A percentile compares a stretch with the other conserved stretches of the same genome.
Evolutionary conservation across 2,797 vertebrate species (phyloP).

Genomic region (Picus viridis): DNA sequence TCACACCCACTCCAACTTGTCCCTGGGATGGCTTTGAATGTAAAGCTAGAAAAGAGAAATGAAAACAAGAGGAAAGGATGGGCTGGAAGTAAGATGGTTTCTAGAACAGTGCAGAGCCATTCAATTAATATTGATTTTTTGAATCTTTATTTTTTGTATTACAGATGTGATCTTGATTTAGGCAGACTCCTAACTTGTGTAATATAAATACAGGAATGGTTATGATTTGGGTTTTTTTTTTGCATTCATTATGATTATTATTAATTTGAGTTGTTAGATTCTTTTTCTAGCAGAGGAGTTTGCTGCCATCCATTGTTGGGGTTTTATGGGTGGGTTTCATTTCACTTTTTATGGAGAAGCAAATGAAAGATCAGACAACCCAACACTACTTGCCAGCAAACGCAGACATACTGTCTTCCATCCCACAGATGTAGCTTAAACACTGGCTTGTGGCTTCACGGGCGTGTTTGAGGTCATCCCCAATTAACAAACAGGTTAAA

Average conservation of each 20-base stretch:
- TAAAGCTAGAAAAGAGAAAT: neutral
- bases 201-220: neutral
- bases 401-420: neutral
- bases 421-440: neutral
- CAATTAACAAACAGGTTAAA: neutral
- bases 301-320: neutral
- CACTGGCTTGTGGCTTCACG: neutral
- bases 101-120: neutral
- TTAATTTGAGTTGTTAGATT: neutral
- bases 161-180: neutral
- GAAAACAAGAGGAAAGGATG: neutral
- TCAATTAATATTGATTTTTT: neutral
- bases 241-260: neutral
- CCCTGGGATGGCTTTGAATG: neutral
- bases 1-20: neutral
- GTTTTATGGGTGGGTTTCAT: neutral
- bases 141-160: neutral
- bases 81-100: neutral
- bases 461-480: neutral
- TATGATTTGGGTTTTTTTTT: neutral
- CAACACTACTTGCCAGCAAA: neutral
- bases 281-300: neutral
- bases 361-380: neutral
- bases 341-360: slow-evolving; percentile 16
- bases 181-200: neutral